Evolutionary conservation across 2,888 invertebrate species (phyloP), one percentile per base, ranked within the genome.

Genomic region (Synanthedon tipuliformis): DNA sequence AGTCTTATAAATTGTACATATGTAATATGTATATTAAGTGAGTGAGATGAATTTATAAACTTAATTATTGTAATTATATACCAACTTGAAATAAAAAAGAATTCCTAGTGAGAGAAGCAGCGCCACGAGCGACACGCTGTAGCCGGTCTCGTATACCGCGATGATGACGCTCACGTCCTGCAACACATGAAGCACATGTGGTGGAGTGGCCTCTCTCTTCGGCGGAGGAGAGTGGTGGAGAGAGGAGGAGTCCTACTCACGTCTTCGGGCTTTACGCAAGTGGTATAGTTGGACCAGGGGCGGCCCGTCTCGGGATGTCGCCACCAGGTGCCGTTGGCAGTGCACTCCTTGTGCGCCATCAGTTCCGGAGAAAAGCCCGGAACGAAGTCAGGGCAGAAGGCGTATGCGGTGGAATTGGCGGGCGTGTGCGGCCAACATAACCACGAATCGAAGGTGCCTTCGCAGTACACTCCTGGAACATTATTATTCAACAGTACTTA

Each of bases 221-320:
- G 23, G 51, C 10, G 10, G 34, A 34, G 34, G 34, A 34, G 34
- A 10, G 34, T 10, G 34, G 34, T 3, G 34, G 10, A 10, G 34
- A 34, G 34, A 7, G 34, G 5, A 34, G 34, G 34, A 34, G 34
- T 10, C 10, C 10, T 86, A 78, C 92, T 92, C 57, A 96, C 91
- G 54, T 84, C 81, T 56, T 82, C 85, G 12, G 78, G 71, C 51
- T 72, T 92, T 56, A 96, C 88, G 81, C 97, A 97, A 49, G 93
- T 94, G 52, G 95, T 96, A 83, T 97, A 97, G 85, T 97, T 96
- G 63, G 95, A 94, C 96, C 96, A 97, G 23, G 92, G 89, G 64
- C 88, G 89, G 69, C 93, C 92, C 51, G 91, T 93, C 56, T 87
- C 88, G 10, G 94, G 94, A 79, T 95, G 94, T 55, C 89, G 90